Evolutionary conservation across 2,888 invertebrate species (phyloP).

Genomic region (Disparrhopalites patrizii): DNA sequence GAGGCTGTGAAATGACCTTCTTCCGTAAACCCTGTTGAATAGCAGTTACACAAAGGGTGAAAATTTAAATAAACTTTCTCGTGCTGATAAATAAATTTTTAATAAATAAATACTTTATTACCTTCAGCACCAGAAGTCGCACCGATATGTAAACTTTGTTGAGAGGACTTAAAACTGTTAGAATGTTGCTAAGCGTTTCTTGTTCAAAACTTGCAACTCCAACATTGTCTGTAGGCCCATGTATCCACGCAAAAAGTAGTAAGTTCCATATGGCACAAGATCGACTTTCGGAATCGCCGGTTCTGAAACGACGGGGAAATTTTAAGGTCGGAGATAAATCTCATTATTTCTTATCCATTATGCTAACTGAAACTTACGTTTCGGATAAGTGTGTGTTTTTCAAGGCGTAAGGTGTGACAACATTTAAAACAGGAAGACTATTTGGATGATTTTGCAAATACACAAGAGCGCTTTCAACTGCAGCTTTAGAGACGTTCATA

Average conservation of each 20-base stretch:
- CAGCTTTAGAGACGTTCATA: constrained; percentile 39
- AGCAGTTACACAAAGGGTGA: neutral
- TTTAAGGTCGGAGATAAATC: neutral
- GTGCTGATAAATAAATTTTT: neutral
- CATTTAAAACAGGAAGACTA: constrained; percentile 32
- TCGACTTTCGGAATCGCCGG: constrained; percentile 41
- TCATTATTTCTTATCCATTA: too few species aligned
- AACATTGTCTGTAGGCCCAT: constrained; percentile 39
- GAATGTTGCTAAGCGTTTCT: constrained; percentile 44
- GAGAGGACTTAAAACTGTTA: constrained; percentile 45
- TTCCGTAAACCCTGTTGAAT: constrained; percentile 34
- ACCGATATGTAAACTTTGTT: constrained; percentile 46
- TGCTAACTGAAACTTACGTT: constrained; percentile 37
- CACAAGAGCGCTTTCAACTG: constrained; percentile 38
- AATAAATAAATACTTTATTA: too few species aligned
- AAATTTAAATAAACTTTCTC: neutral
- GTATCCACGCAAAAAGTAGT: constrained; percentile 44
- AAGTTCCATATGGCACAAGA: constrained; percentile 41
- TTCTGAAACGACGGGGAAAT: constrained; percentile 23
- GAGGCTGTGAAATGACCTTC: constrained; percentile 43
- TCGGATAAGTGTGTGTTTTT: constrained; percentile 43
- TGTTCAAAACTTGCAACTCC: constrained; percentile 42
- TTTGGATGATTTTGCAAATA: constrained; percentile 43
- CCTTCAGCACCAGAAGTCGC: constrained; percentile 43
- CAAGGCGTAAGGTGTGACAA: constrained; percentile 38